A percentile compares a stretch with the other conserved stretches of the same genome.
These are phyloP conservation scores for Apoda limacodes DNA, from an alignment of 2,888 invertebrate species.

Conservation along the genomic window DNA sequence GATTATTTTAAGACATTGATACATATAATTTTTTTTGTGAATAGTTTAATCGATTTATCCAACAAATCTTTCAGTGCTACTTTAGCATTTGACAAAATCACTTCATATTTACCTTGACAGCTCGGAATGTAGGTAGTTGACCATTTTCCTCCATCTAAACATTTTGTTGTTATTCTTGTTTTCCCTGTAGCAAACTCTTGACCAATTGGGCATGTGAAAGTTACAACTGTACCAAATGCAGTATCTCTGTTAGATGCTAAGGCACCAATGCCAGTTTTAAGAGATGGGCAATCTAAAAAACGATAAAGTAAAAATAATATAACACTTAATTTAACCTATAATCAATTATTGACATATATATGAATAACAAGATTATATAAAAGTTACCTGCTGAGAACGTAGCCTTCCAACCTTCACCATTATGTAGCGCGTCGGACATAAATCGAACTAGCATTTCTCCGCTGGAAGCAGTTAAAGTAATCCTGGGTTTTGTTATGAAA, in stretches of 20 bases:
- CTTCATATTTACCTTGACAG: slow-evolving; percentile 80
- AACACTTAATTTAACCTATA: no score
- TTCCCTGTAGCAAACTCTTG: slow-evolving; percentile 95
- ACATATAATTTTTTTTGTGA: no score
- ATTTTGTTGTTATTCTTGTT: slow-evolving; percentile 85
- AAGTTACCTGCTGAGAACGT: slow-evolving; percentile 86
- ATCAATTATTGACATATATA: no score
- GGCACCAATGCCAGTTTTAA: slow-evolving; percentile 88
- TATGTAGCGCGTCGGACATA: slow-evolving; percentile 88
- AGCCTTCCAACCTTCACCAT: slow-evolving; percentile 87
- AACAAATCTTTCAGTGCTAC: no score
- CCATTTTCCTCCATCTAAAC: slow-evolving; percentile 92
- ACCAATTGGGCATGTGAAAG: slow-evolving; percentile 92
- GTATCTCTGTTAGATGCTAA: slow-evolving; percentile 92
- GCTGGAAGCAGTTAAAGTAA: slow-evolving; percentile 91
- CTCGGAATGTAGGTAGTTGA: slow-evolving; percentile 91
- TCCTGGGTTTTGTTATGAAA: slow-evolving; percentile 85
- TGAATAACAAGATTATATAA: slow-evolving; percentile 1
- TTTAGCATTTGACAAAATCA: no score
- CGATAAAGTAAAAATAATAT: slow-evolving; percentile 18
- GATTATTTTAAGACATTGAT: no score
- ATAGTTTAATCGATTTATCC: no score
- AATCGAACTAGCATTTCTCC: slow-evolving; percentile 93
- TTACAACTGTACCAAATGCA: slow-evolving; percentile 89
- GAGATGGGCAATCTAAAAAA: slow-evolving; percentile 83